phyloP scores from a whole-genome alignment of 1,140 invertebrate genomes.

The Panonychus citri region DNA sequence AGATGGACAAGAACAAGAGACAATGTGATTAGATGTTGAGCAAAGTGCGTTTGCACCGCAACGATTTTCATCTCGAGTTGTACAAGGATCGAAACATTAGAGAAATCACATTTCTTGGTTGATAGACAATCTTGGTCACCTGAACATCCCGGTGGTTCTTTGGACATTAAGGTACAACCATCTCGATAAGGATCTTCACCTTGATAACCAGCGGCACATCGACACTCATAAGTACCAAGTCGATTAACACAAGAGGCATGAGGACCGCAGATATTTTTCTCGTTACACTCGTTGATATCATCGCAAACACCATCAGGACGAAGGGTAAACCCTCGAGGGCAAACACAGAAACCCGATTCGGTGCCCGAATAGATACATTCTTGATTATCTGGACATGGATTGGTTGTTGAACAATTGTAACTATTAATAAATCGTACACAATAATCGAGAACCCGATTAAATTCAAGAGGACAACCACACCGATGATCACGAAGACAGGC shows the following conservation, averaged over 20 bases:
- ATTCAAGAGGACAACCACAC: constrained; percentile 16
- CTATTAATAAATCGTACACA: constrained; percentile 39
- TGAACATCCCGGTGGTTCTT: constrained; percentile 25
- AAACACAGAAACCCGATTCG: constrained; percentile 39
- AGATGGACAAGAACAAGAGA: constrained; percentile 55
- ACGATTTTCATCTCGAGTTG: neutral
- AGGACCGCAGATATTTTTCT: constrained; percentile 36
- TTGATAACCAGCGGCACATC: constrained; percentile 43
- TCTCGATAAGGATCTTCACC: constrained; percentile 61
- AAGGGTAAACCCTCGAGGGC: constrained; percentile 55
- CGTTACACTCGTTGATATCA: constrained; percentile 20
- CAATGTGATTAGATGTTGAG: constrained; percentile 53
- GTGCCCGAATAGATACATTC: constrained; percentile 45
- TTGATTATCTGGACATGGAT: constrained; percentile 46
- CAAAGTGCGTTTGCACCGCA: constrained; percentile 73
- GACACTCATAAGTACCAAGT: constrained; percentile 37
- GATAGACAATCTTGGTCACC: constrained; percentile 42
- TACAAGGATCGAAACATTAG: constrained; percentile 7
- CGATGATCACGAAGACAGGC: constrained; percentile 15
- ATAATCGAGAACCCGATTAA: constrained; percentile 18
- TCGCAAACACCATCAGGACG: constrained; percentile 46
- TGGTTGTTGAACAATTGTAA: constrained; percentile 16
- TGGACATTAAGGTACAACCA: constrained; percentile 33
- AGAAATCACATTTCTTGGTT: constrained; percentile 54
- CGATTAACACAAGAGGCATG: constrained; percentile 46